Base-by-base conservation (phyloP, 92 coral and sea anemone species). In the Virgularia gustaviana region DNA sequence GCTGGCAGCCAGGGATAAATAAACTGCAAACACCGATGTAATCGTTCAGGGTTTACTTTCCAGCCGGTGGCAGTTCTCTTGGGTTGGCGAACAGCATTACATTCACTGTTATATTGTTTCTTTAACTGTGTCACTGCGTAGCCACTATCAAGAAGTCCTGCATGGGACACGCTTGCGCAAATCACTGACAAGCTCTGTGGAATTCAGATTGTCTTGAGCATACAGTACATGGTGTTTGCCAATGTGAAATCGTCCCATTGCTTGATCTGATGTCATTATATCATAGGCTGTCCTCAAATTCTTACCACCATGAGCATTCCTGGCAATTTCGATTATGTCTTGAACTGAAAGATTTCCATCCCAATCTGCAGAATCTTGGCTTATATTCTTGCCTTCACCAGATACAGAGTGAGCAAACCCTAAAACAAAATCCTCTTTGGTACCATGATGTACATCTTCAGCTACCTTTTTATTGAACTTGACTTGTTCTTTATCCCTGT, bases 341-440 rank as follows among this genome's bases (percentile, higher is more conserved):
- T 82, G 82, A 61, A 54, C 67, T 49, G 86, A 68, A 29, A 82
- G 37, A 19, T 56, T 49, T 45, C 80, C 80, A 63, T 76, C 80
- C 75, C 59, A 73, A 28, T 51, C 65, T 38, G 65, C 30, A 22
- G 67, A 12, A 45, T 43, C 57, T 16, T 13, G 45, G 37, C 54
- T 57, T 75, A 39, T 66, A 47, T 52, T 38, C 37, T 55, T 23
- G 49, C 72, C 55, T n/a, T n/a, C n/a, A n/a, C n/a, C n/a, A n/a
- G n/a, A n/a, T 16, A 64, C 83, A 33, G 78, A 24, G 42, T 35
- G 32, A 30, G 78, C 77, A 68, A 79, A 70, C 18, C 83, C 83
- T 58, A 68, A 58, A 49, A 68, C 22, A 25, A 79, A 61, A 59
- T 71, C 83, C 18, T 59, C 73, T 49, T 79, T 79, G 29, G 78